Base-by-base conservation (phyloP, 2,113 vertebrate genomes). In the Nerophis lumbriciformis region DNA sequence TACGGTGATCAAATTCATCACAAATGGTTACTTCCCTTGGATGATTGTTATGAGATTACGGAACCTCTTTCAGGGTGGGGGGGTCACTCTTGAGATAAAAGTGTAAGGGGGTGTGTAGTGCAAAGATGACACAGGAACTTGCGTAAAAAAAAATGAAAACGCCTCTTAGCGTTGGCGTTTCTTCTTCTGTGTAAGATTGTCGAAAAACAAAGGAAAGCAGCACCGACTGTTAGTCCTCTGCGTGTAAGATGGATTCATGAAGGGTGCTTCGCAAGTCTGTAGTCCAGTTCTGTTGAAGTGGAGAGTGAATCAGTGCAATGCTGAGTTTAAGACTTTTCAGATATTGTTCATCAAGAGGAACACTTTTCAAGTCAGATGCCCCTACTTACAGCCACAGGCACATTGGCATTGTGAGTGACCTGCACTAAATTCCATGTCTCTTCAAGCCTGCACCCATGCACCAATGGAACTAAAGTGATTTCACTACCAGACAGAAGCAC, bases 151-250 rank as follows among this genome's bases (percentile, higher is more conserved):
- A 76, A 82, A 76, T 74, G 61, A 71, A 57, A 85, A 79, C 63
- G 51, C 79, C 70, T 77, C 72, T 73, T 68, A 21, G 73, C 53
- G 69, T 80, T 76, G 79, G 75, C 59, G 63, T 70, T 66, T 69
- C 4, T 28, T 28, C 28, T 78, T 87, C 73, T 85, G 92, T 89
- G 93, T 77, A 93, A 91, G 94, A 98, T 98, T 98, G 95, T 98
- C 95, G 90, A 82, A 91, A 81, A 88, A 68, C 8, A 38, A 59
- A 36, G 19, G 45, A 37, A 60, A 93, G 90, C 88, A 94, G 92
- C 92, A 94, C 89, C 85, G 87, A 90, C 73, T 69, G 77, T 76
- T 73, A 56, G 66, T 77, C 75, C 77, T 76, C 77, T 13, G 70
- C 39, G 53, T 74, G 69, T 69, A 45, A 56, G 73, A 78, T 48